Percentiles rank a stretch among this genome's conserved stretches.
Conservation (phyloP, 1,140 invertebrate genomes). For the Diuraphis noxia region DNA sequence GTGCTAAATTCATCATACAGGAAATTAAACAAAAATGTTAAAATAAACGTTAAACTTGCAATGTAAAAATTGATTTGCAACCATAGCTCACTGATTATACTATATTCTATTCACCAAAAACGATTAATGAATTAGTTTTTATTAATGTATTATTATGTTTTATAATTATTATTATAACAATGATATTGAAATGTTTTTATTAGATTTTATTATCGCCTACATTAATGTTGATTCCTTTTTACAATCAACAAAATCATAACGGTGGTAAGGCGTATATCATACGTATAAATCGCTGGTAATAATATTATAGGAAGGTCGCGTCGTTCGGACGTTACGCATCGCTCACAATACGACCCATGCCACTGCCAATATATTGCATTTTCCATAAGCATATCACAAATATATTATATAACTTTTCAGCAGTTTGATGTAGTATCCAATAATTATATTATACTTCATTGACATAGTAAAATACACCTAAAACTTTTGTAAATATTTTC, state of each 20-base stretch:
- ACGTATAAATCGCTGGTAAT: not conserved
- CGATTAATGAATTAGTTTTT: too few species aligned
- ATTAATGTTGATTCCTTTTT: not conserved
- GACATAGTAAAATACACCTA: too few species aligned
- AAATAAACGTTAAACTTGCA: not conserved
- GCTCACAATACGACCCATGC: not conserved
- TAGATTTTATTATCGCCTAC: not conserved
- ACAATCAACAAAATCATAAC: not conserved
- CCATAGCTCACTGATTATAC: not conserved
- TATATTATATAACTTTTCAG: too few species aligned
- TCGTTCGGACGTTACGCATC: not conserved
- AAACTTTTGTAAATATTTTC: too few species aligned
- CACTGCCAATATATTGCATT: not conserved
- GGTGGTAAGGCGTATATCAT: not conserved
- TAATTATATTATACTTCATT: too few species aligned
- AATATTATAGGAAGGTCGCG: not conserved
- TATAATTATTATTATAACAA: too few species aligned
- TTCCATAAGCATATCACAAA: too few species aligned
- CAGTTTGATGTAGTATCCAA: too few species aligned
- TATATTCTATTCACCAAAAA: too few species aligned
- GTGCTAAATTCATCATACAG: not conserved
- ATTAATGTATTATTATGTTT: too few species aligned
- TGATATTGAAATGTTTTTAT: too few species aligned
- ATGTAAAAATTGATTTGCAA: not conserved
- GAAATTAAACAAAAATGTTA: too few species aligned